Evolutionary conservation across 2,888 invertebrate genomes (phyloP).

Genomic region (Philereme transversata): DNA sequence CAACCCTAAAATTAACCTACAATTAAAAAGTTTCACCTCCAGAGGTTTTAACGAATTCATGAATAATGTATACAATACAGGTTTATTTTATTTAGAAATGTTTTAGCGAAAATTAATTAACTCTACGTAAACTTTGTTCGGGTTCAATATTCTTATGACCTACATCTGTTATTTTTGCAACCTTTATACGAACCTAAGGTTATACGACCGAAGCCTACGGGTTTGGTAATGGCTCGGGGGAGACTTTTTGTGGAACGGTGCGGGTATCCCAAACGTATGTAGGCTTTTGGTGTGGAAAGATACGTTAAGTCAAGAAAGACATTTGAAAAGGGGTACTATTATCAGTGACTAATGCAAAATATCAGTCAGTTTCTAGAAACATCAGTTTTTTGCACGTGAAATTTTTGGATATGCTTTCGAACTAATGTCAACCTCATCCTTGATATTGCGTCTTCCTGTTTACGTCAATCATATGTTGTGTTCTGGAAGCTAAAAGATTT

Average conservation of each 20-base stretch:
- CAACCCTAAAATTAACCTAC: neutral
- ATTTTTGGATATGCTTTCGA: no score
- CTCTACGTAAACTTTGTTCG: slow-evolving; percentile 6
- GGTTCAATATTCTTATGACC: slow-evolving; percentile 16
- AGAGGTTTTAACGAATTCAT: neutral
- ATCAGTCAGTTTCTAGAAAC: no score
- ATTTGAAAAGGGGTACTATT: no score
- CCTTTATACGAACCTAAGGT: slow-evolving; percentile 2
- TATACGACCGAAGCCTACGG: neutral
- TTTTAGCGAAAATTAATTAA: slow-evolving; percentile 12
- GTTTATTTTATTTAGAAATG: slow-evolving; percentile 4
- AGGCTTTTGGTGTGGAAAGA: no score
- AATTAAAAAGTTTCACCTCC: slow-evolving; percentile 1
- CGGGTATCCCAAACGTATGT: no score
- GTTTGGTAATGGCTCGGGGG: no score
- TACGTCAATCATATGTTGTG: neutral
- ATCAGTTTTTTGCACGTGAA: neutral
- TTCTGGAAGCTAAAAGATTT: slow-evolving; percentile 7
- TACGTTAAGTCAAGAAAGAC: no score
- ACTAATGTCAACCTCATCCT: no score
- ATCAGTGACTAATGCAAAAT: no score
- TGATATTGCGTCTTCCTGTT: no score
- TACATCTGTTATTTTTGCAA: slow-evolving; percentile 7
- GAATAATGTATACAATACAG: slow-evolving; percentile 9
- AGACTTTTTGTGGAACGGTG: no score